Conservation (phyloP, 2,888 invertebrate species). For the Brachypalpus laphriformis region DNA sequence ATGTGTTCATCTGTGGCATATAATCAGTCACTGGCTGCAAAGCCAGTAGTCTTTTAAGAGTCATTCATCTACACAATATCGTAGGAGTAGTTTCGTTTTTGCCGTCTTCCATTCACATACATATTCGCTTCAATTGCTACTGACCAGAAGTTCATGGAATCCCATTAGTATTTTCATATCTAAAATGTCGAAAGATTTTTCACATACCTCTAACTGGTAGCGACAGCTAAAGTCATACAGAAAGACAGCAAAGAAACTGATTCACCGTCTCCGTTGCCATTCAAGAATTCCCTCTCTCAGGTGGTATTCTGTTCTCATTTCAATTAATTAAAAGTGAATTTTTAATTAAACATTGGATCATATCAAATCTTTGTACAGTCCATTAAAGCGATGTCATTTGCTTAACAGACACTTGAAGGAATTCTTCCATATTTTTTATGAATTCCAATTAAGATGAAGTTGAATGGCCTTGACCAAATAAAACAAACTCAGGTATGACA, state of each 20-base stretch:
- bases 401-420: background rate
- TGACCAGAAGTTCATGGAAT: background rate
- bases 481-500: background rate
- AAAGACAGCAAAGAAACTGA: slow-evolving; percentile 25
- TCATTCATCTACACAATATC: background rate
- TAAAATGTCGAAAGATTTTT: slow-evolving; percentile 31
- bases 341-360: slow-evolving; percentile 52
- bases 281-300: background rate
- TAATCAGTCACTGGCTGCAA: background rate
- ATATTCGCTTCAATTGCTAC: background rate
- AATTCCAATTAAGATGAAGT: slow-evolving; percentile 19
- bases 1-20: background rate
- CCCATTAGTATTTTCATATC: slow-evolving; percentile 31
- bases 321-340: slow-evolving; percentile 20
- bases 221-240: slow-evolving; percentile 36
- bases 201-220: slow-evolving; percentile 2
- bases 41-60: background rate
- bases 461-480: slow-evolving; percentile 50
- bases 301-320: background rate
- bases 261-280: background rate
- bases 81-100: background rate
- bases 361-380: slow-evolving; percentile 38
- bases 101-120: background rate
- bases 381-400: slow-evolving; percentile 40
- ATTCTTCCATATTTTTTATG: background rate